Evolutionary conservation across 2,888 invertebrate genomes (phyloP).

Genomic region (Sesia apiformis): DNA sequence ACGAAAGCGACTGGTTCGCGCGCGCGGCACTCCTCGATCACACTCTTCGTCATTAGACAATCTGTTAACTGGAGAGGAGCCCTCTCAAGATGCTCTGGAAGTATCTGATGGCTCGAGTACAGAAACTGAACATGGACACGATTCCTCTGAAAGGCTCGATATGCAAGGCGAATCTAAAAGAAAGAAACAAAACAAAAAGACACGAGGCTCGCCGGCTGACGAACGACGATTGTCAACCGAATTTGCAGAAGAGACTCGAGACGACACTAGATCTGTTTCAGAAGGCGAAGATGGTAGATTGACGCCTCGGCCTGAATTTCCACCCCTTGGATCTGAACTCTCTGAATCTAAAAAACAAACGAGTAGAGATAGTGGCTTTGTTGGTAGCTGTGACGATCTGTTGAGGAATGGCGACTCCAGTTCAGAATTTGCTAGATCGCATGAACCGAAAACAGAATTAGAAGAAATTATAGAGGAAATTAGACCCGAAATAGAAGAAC

Average conservation of each 20-base stretch:
- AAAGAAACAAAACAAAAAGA: conserved; percentile 86
- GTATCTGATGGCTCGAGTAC: conserved; percentile 85
- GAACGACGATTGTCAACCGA: conserved; percentile 79
- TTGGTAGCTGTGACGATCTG: conserved; percentile 91
- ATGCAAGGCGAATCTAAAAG: conserved; percentile 88
- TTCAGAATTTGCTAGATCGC: conserved; percentile 66
- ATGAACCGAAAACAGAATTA: conserved; percentile 71
- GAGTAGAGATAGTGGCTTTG: conserved; percentile 90
- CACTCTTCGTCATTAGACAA: conserved; percentile 89
- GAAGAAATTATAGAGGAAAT: conserved; percentile 77
- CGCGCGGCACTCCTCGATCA: conserved; percentile 87
- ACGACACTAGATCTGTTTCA: conserved; percentile 74
- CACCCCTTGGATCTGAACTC: conserved; percentile 71
- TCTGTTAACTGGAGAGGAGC: conserved; percentile 78
- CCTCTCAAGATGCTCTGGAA: conserved; percentile 68
- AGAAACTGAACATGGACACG: conserved; percentile 79
- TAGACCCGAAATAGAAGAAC: conserved; percentile 68
- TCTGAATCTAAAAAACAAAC: conserved; percentile 84
- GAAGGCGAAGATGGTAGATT: conserved; percentile 80
- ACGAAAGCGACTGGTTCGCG: conserved; percentile 85
- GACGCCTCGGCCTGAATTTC: conserved; percentile 80
- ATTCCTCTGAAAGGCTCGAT: conserved; percentile 81
- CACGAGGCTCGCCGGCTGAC: conserved; percentile 72
- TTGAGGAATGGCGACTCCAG: conserved; percentile 77
- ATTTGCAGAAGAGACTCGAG: conserved; percentile 74